Conservation (phyloP, 30 jellyfish, hydroid and myxozoan genomes). For the Hydractinia symbiolongicarpus region DNA sequence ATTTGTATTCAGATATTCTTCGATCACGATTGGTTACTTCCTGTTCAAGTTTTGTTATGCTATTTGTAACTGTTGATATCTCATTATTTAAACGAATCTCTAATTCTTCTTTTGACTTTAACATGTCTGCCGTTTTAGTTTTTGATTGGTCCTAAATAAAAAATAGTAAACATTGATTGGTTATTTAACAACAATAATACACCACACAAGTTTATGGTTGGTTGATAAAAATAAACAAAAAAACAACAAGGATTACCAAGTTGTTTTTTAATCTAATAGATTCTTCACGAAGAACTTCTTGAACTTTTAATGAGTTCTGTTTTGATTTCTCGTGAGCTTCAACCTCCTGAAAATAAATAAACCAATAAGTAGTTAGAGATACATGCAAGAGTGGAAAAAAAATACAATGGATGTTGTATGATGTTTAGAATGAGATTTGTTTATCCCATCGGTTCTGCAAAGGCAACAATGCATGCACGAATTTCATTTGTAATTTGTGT, state of each 20-base stretch:
- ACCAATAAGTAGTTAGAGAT: too few relatives aligned
- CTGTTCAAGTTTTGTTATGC: conserved; percentile 20
- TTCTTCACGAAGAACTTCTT: conserved; percentile 47
- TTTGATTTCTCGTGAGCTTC: conserved; percentile 30
- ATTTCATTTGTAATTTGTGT: too few relatives aligned
- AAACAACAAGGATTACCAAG: conserved; percentile 29
- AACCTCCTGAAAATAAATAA: conserved; percentile 36
- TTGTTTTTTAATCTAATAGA: conserved; percentile 30
- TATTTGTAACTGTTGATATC: conserved; percentile 35
- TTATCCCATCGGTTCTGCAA: too few relatives aligned
- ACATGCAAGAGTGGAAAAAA: too few relatives aligned
- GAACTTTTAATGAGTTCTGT: conserved; percentile 37
- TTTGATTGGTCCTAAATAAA: conserved; percentile 2
- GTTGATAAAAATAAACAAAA: neutral
- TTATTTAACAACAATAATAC: too few relatives aligned
- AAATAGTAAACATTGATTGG: too few relatives aligned
- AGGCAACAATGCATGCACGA: too few relatives aligned
- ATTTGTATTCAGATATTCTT: conserved; percentile 20
- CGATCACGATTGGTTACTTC: conserved; percentile 18
- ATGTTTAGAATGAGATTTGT: too few relatives aligned
- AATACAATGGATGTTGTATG: too few relatives aligned
- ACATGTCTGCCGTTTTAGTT: neutral
- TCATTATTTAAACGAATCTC: conserved; percentile 47
- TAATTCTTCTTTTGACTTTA: conserved; percentile 16
- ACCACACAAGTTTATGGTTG: too few relatives aligned